Percentiles rank a stretch among this genome's conserved stretches.
phyloP scores from a whole-genome alignment of 1,140 invertebrate species.

The Oncopeltus fasciatus region DNA sequence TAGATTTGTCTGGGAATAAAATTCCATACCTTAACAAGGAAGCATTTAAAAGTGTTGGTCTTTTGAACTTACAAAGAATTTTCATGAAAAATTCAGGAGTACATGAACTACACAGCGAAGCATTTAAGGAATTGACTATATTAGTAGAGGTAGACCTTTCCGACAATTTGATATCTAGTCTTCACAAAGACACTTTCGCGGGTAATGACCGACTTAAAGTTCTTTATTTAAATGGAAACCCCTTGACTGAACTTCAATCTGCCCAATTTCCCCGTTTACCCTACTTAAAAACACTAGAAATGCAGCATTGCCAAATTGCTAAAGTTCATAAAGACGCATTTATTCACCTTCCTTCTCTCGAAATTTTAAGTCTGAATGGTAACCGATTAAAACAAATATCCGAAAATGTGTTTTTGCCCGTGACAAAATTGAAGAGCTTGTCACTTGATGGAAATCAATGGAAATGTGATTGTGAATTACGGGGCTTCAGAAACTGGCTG shows the following conservation, averaged over 20 bases:
- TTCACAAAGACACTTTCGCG: conserved; percentile 54
- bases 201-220: conserved; percentile 56
- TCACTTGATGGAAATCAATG: conserved; percentile 64
- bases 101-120: conserved; percentile 42
- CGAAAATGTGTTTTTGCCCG: conserved; percentile 43
- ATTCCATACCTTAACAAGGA: conserved; percentile 46
- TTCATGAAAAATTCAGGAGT: conserved; percentile 49
- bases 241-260: conserved; percentile 47
- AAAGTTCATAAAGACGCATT: conserved; percentile 53
- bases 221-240: conserved; percentile 54
- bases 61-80: conserved; percentile 70
- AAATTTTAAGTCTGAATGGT: conserved; percentile 59
- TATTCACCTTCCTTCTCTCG: conserved; percentile 47
- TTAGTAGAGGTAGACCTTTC: conserved; percentile 65
- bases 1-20: conserved; percentile 58
- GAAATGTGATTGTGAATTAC: conserved; percentile 62
- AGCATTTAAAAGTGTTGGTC: conserved; percentile 50
- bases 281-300: conserved; percentile 53
- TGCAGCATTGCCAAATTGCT: conserved; percentile 51
- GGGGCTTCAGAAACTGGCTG: conserved; percentile 63
- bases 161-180: conserved; percentile 45
- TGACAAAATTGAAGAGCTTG: conserved; percentile 54
- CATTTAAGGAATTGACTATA: conserved; percentile 54
- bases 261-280: conserved; percentile 50
- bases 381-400: conserved; percentile 51